Conservation (phyloP, 2,113 vertebrate species). For the Mus musculus region DNA sequence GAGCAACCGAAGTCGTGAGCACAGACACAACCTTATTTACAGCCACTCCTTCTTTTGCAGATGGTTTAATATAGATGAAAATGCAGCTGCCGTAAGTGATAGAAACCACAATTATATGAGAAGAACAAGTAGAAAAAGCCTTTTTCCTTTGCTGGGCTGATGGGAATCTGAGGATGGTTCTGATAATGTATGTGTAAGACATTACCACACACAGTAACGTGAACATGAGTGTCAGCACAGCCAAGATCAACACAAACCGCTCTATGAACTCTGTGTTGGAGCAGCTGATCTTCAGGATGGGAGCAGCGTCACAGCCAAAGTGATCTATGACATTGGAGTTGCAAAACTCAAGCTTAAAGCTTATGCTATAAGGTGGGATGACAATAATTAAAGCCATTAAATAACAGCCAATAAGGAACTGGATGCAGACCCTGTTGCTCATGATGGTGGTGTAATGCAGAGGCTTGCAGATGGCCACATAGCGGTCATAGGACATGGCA, state of each 20-base stretch:
- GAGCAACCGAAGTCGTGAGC: slow-evolving; percentile 65
- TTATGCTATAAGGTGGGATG: slow-evolving; percentile 60
- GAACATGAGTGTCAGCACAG: slow-evolving; percentile 55
- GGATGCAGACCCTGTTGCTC: slow-evolving; percentile 52
- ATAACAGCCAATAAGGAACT: slow-evolving; percentile 33
- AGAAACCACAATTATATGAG: slow-evolving; percentile 72
- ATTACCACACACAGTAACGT: slow-evolving; percentile 61
- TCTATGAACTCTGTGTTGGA: slow-evolving; percentile 62
- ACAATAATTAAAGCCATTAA: slow-evolving; percentile 57
- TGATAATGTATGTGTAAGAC: slow-evolving; percentile 71
- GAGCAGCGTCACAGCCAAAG: slow-evolving; percentile 67
- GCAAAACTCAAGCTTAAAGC: slow-evolving; percentile 73
- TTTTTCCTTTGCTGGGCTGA: slow-evolving; percentile 71
- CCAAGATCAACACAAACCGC: slow-evolving; percentile 46
- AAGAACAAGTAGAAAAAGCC: slow-evolving; percentile 74
- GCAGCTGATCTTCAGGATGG: slow-evolving; percentile 75
- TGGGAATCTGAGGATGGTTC: slow-evolving; percentile 68
- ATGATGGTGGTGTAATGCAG: slow-evolving; percentile 68
- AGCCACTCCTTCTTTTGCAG: slow-evolving; percentile 73
- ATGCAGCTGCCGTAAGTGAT: slow-evolving; percentile 73
- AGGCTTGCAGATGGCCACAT: slow-evolving; percentile 70
- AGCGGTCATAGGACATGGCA: slow-evolving; percentile 72
- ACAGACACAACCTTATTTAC: slow-evolving; percentile 73
- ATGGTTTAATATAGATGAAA: slow-evolving; percentile 76
- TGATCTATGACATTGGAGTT: slow-evolving; percentile 71